Base-by-base conservation (phyloP, 2,888 invertebrate species). In the Opisthograptis luteolata region DNA sequence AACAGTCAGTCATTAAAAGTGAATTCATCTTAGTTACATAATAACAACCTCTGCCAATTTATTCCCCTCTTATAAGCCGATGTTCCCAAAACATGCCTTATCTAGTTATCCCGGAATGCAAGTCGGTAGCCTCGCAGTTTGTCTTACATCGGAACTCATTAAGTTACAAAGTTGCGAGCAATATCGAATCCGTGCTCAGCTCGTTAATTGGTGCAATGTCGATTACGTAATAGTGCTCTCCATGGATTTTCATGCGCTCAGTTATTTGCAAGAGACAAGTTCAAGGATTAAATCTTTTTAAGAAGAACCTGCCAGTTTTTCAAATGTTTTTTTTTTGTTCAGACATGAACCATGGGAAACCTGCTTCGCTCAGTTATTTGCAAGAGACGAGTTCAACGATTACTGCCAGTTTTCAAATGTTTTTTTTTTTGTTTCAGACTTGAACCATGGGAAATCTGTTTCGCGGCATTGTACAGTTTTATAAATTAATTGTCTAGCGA, bases 91-190 rank as follows among this genome's bases (percentile, higher is more conserved):
- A 35, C 42, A 28, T 25, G 25, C 28, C 6, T 40, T 36, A 35
- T 51, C 32, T 28, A 32, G 36, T 42, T 36, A 45, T 14, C 1
- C 19, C 20, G 32, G 30, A 35, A 51, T 45, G 30, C 55, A 35
- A 40, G 22, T 79, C 77, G 73, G 81, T 71, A 76, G 77, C 75
- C 58, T 70, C 76, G 76, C 79, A 80, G 75, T 81, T 83, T 78
- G 84, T 85, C 80, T 84, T 84, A 83, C 84, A 83, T 70, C 74
- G 72, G 75, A 76, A 79, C 78, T 85, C 85, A 84, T 85, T 86
- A 85, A 83, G 64, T 68, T 66, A 71, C 75, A 74, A 85, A 83
- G 64, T 68, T 65, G 71, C 74, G 74, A 76, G 73, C 77, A 76
- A 81, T 84, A 81, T 82, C 76, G 75, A 76, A 78, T 75, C 76